These are phyloP conservation scores for Phyllostomus hastatus DNA, from an alignment of 2,113 vertebrate species.

Conservation along the genomic window DNA sequence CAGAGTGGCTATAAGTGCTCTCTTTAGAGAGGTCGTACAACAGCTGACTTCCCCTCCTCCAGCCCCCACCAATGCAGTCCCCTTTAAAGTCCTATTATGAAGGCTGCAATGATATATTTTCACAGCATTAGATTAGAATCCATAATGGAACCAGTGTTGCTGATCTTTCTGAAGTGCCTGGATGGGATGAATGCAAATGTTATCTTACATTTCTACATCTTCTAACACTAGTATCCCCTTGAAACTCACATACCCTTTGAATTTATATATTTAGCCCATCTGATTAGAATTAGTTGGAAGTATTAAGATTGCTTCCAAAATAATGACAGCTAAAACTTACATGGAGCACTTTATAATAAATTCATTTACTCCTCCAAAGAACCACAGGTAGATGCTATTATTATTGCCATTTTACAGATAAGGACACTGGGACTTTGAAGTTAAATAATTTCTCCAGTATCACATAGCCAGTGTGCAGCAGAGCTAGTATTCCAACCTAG, in stretches of 20 bases:
- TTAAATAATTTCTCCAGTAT: neutral
- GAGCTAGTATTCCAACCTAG: neutral
- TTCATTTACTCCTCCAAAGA: neutral
- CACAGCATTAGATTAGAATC: conserved; percentile 27
- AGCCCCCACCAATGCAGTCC: neutral
- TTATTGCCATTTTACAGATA: neutral
- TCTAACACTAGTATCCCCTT: neutral
- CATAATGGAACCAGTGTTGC: neutral
- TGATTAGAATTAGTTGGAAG: conserved; percentile 33
- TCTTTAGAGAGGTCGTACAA: conserved; percentile 33
- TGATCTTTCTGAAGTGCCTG: conserved; percentile 6
- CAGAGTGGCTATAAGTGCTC: conserved; percentile 25
- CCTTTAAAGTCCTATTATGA: conserved; percentile 27
- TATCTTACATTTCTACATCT: neutral
- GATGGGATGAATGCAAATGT: conserved; percentile 1
- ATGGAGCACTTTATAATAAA: neutral
- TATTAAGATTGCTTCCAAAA: conserved; percentile 32
- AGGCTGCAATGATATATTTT: neutral
- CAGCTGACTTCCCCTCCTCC: conserved; percentile 17
- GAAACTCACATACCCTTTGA: conserved; percentile 22
- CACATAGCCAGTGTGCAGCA: neutral
- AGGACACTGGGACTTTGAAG: neutral
- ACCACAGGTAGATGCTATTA: neutral
- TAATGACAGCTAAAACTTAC: neutral
- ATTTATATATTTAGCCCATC: conserved; percentile 25